phyloP scores from a whole-genome alignment of 2,888 invertebrate genomes.

The Acheta domesticus region DNA sequence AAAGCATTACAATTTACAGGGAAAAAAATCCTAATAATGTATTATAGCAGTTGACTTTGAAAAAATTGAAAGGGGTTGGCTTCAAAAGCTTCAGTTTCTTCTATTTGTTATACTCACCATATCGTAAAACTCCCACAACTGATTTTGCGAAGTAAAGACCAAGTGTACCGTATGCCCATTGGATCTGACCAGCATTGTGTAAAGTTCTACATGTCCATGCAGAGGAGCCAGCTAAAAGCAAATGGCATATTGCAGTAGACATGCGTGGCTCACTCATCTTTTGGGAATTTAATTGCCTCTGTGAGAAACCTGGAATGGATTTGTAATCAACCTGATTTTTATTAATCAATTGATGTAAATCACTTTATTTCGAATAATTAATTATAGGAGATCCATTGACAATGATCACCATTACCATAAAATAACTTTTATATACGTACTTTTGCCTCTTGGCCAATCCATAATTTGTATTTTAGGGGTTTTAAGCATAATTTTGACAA shows the following conservation, averaged over 20 bases:
- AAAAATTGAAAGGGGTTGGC: no score
- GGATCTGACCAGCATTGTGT: neutral
- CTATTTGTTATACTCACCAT: neutral
- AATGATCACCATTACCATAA: neutral
- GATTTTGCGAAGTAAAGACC: neutral
- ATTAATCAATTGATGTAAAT: neutral
- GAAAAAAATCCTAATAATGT: no score
- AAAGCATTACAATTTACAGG: no score
- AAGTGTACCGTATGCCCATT: neutral
- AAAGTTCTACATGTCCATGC: constrained; percentile 1
- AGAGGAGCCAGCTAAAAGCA: neutral
- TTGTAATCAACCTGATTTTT: neutral
- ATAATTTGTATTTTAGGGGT: neutral
- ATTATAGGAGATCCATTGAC: no score
- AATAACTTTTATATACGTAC: neutral
- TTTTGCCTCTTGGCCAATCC: neutral
- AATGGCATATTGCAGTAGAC: constrained; percentile 9
- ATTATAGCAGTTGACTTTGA: no score
- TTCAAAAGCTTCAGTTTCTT: no score
- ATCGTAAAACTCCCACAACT: neutral
- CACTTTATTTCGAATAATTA: no score
- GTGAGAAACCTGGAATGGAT: neutral
- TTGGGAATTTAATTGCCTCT: neutral
- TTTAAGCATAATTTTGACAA: neutral
- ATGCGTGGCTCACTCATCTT: neutral